Conservation (phyloP, 2,888 invertebrate species). For the Thera britannica region DNA sequence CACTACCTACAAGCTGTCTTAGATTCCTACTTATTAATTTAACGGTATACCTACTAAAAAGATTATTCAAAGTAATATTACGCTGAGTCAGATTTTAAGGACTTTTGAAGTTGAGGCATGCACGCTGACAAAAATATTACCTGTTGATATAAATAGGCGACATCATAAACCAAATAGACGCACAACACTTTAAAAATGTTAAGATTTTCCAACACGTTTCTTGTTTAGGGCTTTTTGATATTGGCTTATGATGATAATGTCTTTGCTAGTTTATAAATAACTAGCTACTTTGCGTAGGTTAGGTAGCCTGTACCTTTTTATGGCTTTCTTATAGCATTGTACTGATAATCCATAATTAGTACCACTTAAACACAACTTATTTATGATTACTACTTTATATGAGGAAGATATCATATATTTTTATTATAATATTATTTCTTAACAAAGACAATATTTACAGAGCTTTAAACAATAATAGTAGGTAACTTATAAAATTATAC, state of each 20-base stretch:
- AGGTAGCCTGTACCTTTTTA: neutral
- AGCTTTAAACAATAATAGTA: neutral
- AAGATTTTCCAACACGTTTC: neutral
- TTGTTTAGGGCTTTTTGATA: neutral
- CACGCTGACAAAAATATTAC: neutral
- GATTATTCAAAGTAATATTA: neutral
- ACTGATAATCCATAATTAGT: conserved; percentile 1
- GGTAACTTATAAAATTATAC: neutral
- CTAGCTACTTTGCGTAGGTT: conserved; percentile 7
- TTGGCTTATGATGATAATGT: no score
- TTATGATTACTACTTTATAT: neutral
- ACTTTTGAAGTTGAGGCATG: neutral
- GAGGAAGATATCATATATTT: neutral
- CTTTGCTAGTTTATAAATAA: neutral
- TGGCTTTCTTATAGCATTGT: neutral
- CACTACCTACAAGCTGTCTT: conserved; percentile 6
- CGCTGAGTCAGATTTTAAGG: neutral
- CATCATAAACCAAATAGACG: neutral
- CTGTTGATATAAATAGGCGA: neutral
- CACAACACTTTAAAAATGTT: neutral
- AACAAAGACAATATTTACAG: neutral
- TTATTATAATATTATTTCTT: neutral
- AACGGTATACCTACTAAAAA: neutral
- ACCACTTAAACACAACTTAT: neutral
- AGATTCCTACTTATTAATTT: neutral